Conservation (phyloP, 2,797 vertebrate species). For the Labeo calbasu region DNA sequence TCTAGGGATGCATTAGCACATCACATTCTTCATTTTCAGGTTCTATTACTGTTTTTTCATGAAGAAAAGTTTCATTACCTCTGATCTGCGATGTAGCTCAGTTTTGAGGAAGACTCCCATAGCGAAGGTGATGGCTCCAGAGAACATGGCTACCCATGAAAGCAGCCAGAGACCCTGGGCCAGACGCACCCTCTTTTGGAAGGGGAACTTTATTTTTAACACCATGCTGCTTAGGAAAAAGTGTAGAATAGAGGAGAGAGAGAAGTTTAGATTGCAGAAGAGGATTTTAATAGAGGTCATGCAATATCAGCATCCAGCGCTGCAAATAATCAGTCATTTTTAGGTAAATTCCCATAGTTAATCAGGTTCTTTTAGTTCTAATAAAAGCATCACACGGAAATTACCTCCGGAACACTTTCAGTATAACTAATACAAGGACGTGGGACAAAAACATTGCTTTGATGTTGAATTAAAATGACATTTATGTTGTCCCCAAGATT, state of each 20-base stretch:
- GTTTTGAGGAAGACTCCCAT: constrained; percentile 94
- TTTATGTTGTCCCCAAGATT: neutral
- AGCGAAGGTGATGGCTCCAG: constrained; percentile 86
- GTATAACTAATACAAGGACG: neutral
- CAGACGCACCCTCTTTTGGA: constrained; percentile 91
- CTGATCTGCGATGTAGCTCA: constrained; percentile 89
- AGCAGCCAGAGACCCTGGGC: constrained; percentile 97
- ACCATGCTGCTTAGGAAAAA: constrained; percentile 76
- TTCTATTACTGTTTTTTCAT: neutral
- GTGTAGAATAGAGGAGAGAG: constrained; percentile 33
- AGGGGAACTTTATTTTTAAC: constrained; percentile 89
- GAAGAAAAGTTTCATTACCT: constrained; percentile 71
- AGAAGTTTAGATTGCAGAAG: neutral
- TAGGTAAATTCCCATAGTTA: neutral
- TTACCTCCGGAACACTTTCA: neutral
- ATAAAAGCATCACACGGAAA: neutral
- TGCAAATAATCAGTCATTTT: constrained; percentile 8
- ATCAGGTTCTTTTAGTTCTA: neutral
- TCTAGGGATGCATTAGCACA: neutral
- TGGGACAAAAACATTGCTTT: neutral
- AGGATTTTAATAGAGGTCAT: neutral
- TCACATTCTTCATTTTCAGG: neutral
- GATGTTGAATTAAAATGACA: neutral
- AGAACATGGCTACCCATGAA: constrained; percentile 92
- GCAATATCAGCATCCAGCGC: neutral